phyloP scores from a whole-genome alignment of 1,140 invertebrate species.

The Heliothis subflexa region DNA sequence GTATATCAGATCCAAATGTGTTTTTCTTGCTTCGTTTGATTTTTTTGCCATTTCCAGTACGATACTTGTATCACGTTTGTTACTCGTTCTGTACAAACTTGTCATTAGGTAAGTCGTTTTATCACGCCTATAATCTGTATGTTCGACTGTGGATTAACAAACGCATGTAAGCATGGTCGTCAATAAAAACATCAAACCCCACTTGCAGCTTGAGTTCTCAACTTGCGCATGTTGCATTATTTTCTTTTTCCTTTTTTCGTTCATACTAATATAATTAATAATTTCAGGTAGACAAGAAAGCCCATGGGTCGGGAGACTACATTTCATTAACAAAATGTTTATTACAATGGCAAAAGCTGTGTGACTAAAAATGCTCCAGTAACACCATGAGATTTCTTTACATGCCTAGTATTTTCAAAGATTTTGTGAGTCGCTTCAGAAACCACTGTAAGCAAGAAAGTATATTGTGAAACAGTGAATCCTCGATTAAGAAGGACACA shows the following conservation, averaged over 20 bases:
- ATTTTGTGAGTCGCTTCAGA: conserved; percentile 45
- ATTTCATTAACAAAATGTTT: conserved; percentile 79
- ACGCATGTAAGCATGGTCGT: conserved; percentile 70
- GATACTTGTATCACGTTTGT: conserved; percentile 20
- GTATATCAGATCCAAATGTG: conserved; percentile 69
- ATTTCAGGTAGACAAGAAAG: conserved; percentile 85
- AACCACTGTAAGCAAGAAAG: conserved; percentile 37
- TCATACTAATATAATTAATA: conserved; percentile 86
- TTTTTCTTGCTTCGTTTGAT: conserved; percentile 60
- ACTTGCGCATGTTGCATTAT: conserved; percentile 64
- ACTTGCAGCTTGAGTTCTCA: conserved; percentile 66
- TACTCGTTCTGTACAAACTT: conserved; percentile 30
- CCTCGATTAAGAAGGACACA: conserved; percentile 5
- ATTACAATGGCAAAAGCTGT: conserved; percentile 68
- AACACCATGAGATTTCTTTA: conserved; percentile 56
- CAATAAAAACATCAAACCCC: conserved; percentile 46
- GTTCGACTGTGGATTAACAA: conserved; percentile 49
- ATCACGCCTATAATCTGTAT: conserved; percentile 19
- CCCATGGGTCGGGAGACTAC: conserved; percentile 83
- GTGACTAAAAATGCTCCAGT: conserved; percentile 72
- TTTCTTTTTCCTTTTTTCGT: conserved; percentile 72
- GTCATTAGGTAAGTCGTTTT: conserved; percentile 51
- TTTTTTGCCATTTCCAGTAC: conserved; percentile 47
- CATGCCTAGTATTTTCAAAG: conserved; percentile 45
- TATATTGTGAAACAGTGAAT: conserved; percentile 34